Conservation (phyloP, 2,888 invertebrate genomes). For the Lasioglossum malachurum region DNA sequence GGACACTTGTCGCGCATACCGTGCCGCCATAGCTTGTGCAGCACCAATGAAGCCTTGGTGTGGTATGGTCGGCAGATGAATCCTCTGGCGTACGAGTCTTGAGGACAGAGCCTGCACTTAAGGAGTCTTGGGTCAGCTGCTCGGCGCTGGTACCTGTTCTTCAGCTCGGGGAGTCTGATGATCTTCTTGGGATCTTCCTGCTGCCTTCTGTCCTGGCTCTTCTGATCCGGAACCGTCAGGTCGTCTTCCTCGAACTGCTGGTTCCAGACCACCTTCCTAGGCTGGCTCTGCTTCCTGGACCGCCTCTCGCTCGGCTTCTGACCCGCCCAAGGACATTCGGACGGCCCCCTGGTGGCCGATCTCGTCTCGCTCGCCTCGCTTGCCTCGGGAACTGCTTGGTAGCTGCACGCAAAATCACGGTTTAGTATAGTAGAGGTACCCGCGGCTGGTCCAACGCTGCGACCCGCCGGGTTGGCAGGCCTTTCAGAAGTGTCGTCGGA, state of each 20-base stretch:
- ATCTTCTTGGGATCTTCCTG: conserved; percentile 48
- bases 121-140: conserved; percentile 57
- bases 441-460: conserved; percentile 8
- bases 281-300: conserved; percentile 86
- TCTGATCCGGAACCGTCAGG: background rate
- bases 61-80: conserved; percentile 84
- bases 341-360: background rate
- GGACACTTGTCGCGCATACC: conserved; percentile 51
- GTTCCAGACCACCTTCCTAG: conserved; percentile 84
- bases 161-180: conserved; percentile 9
- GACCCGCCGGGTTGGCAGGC: conserved; percentile 2
- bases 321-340: background rate
- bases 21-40: conserved; percentile 87
- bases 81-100: conserved; percentile 82
- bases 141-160: conserved; percentile 3
- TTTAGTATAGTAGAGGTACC: conserved; percentile 53
- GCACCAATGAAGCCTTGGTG: conserved; percentile 84
- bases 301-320: conserved; percentile 77
- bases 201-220: background rate
- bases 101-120: conserved; percentile 79
- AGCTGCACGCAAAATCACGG: conserved; percentile 66
- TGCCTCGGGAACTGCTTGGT: conserved; percentile 5
- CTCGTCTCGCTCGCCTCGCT: background rate
- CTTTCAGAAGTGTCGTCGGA: conserved; percentile 23
- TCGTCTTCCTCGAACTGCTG: conserved; percentile 65